A percentile compares a stretch with the other conserved stretches of the same genome.
These are phyloP conservation scores for Colossoma macropomum DNA, from an alignment of 2,113 vertebrate genomes.

Conservation along the genomic window DNA sequence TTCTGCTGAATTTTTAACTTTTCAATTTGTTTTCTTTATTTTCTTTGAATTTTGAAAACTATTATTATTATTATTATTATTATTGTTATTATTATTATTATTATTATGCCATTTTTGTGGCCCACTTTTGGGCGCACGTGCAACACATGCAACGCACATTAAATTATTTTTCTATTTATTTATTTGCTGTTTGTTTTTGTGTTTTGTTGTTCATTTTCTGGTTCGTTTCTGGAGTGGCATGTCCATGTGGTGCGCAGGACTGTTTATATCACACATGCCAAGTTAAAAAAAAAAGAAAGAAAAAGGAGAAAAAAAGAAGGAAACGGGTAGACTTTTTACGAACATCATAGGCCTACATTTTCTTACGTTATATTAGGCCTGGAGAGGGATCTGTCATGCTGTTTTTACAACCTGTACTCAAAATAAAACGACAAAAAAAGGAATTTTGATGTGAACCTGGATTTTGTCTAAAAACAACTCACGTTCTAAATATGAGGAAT, in stretches of 20 bases:
- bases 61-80: too few relatives aligned
- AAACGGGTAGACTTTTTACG: conserved; percentile 52
- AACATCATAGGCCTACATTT: conserved; percentile 36
- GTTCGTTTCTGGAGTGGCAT: conserved; percentile 14
- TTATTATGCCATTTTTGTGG: conserved; percentile 23
- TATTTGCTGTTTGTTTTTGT: conserved; percentile 40
- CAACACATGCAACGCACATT: conserved; percentile 44
- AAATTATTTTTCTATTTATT: conserved; percentile 62
- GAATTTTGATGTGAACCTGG: conserved; percentile 37
- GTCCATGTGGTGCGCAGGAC: conserved; percentile 77
- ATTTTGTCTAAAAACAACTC: conserved; percentile 14
- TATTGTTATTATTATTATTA: too few relatives aligned
- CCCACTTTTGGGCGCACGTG: conserved; percentile 36
- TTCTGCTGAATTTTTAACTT: not conserved
- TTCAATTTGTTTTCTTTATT: not conserved
- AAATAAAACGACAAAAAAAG: conserved; percentile 45
- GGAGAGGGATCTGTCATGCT: conserved; percentile 45
- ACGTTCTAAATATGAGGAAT: conserved; percentile 10
- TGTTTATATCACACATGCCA: conserved; percentile 92
- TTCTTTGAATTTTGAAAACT: too few relatives aligned
- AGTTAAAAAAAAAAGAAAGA: not conserved
- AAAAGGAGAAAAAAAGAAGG: not conserved
- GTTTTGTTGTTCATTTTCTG: not conserved
- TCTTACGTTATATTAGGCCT: conserved; percentile 69
- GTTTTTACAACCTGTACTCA: conserved; percentile 49